Conservation (phyloP, 2,797 vertebrate genomes). For the Champsocephalus gunnari region DNA sequence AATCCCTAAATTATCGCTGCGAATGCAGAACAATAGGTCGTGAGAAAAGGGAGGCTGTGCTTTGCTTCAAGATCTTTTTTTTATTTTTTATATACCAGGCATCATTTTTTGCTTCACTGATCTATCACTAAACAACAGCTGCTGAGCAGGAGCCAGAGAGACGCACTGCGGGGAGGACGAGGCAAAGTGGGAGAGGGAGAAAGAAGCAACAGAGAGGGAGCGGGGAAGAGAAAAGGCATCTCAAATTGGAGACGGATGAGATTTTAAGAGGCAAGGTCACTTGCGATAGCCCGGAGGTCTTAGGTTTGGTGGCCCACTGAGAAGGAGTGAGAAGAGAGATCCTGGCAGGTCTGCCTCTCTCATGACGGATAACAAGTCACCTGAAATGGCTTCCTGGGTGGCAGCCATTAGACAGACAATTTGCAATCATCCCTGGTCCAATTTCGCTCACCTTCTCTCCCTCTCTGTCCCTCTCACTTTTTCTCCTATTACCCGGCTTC, state of each 20-base stretch:
- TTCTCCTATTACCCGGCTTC: constrained; percentile 79
- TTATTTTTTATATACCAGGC: constrained; percentile 82
- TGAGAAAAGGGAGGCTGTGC: constrained; percentile 77
- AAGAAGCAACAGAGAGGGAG: constrained; percentile 55
- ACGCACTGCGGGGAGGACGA: constrained; percentile 70
- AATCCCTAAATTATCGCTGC: constrained; percentile 85
- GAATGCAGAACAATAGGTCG: constrained; percentile 87
- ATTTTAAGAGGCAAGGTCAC: constrained; percentile 80
- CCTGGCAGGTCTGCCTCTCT: constrained; percentile 79
- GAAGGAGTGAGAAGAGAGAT: constrained; percentile 80
- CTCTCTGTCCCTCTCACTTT: constrained; percentile 73
- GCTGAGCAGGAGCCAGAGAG: constrained; percentile 82
- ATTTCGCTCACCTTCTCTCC: constrained; percentile 74
- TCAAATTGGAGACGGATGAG: constrained; percentile 73
- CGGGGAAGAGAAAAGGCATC: constrained; percentile 58
- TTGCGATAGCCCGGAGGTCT: constrained; percentile 83
- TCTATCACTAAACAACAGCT: constrained; percentile 94
- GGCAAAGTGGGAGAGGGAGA: constrained; percentile 64
- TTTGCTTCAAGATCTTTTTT: constrained; percentile 86
- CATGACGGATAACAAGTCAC: constrained; percentile 83
- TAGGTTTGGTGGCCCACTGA: constrained; percentile 75
- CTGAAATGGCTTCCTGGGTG: constrained; percentile 82
- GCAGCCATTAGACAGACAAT: constrained; percentile 79
- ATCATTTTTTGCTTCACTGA: constrained; percentile 96
- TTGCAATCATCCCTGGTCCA: constrained; percentile 82